A percentile compares a stretch with the other conserved stretches of the same genome.
Evolutionary conservation across 2,113 vertebrate genomes (phyloP).

Genomic region (Himantopus leucocephalus): DNA sequence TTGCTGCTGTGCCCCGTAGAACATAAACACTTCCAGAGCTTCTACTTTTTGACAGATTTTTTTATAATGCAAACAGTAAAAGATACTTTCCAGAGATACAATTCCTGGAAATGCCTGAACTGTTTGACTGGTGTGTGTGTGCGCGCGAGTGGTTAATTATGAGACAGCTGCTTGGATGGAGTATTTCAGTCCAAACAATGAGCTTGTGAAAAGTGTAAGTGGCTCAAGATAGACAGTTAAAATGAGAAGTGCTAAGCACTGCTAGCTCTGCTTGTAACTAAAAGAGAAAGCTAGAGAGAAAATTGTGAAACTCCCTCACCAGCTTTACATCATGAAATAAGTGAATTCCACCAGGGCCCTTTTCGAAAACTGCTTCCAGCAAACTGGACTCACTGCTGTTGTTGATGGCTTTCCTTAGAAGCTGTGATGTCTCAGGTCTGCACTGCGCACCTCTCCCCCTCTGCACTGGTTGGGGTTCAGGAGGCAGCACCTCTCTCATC

Average conservation of each 20-base stretch:
- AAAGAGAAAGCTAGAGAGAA: neutral
- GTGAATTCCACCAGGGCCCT: neutral
- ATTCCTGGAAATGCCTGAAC: neutral
- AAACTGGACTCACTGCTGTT: neutral
- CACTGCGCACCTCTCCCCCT: rapidly evolving
- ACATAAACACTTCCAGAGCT: neutral
- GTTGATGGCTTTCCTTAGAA: neutral
- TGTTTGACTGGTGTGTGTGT: neutral
- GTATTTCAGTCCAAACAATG: constrained; percentile 23
- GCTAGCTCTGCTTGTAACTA: neutral
- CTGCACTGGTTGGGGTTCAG: neutral
- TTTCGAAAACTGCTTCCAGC: neutral
- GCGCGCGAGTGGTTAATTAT: neutral
- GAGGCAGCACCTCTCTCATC: neutral
- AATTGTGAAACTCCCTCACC: neutral
- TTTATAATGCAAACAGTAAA: neutral
- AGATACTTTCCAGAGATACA: neutral
- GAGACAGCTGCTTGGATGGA: neutral
- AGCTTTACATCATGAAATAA: neutral
- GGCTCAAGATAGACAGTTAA: constrained; percentile 14
- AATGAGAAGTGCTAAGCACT: neutral
- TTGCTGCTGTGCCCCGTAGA: neutral
- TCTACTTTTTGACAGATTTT: neutral
- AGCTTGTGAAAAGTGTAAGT: neutral
- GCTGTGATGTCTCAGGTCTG: neutral